Base-by-base conservation (phyloP, 2,888 invertebrate genomes). In the Pristionchus japonicus region DNA sequence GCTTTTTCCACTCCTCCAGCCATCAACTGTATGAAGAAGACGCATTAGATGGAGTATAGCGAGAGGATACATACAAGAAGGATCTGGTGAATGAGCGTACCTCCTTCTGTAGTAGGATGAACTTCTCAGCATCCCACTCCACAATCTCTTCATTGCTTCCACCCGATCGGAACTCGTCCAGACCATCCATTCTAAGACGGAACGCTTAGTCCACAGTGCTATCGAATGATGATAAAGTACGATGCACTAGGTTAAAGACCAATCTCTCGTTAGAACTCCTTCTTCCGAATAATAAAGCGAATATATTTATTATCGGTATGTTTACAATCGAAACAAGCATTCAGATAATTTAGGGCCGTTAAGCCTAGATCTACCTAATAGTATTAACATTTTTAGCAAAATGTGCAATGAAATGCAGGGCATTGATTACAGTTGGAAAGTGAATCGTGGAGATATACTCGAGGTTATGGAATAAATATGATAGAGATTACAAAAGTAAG, bases 341-440 rank as follows among this genome's bases (percentile, higher is more conserved):
- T 40, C 40, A 43, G 27, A 64, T 40, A 64, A 85, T 27, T 85
- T 85, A 64, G 20, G 43, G 64, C 40, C 40, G 17, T 64, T 40
- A 17, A 31, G 85, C 61, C 61, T 61, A 40, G 57, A 85, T 85
- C 85, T 85, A 40, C 85, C 34, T 64, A 40, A 27, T 40, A 34
- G 23, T 85, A 83, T 83, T 83, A 49, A 83, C 82, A 83, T 83
- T 83, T 31, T 31, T 85, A 85, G 85, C 61, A 85, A 85, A 85
- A 85, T 85, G 37, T 64, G 40, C 85, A 85, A 83, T 52, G 52
- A 52, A 47, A 52, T 83, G 82, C 49, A 34, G 70, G 31, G 82
- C 27, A n/a, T 49, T 83, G 82, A 83, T 49, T 83, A 83, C 82
- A 83, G 49, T 52, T 83, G 82, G 82, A 83, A 83, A 83, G 82